Evolutionary conservation across 1,140 invertebrate genomes (phyloP).

Genomic region (Calycopis cecrops): DNA sequence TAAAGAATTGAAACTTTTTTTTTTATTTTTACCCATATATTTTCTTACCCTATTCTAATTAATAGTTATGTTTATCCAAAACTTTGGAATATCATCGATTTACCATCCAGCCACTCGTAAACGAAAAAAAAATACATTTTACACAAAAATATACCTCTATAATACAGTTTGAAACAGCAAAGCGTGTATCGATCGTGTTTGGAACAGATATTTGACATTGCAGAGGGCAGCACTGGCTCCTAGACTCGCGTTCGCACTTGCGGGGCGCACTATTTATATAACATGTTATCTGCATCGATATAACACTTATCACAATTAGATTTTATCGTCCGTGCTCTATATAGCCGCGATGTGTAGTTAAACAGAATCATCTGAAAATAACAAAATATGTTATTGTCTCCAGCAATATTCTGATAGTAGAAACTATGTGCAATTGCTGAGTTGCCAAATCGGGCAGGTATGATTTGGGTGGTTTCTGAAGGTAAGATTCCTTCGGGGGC

Average conservation of each 20-base stretch:
- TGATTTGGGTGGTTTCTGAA: too few relatives aligned
- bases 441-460: too few relatives aligned
- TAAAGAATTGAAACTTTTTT: constrained; percentile 1
- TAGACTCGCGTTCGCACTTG: constrained; percentile 30
- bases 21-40: constrained; percentile 2
- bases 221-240: constrained; percentile 29
- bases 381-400: constrained; percentile 15
- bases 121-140: background rate
- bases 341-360: constrained; percentile 51
- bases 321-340: constrained; percentile 68
- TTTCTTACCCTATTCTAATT: constrained; percentile 2
- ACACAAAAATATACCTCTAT: constrained; percentile 7
- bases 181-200: background rate
- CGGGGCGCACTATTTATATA: constrained; percentile 52
- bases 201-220: constrained; percentile 20
- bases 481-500: too few relatives aligned
- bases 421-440: too few relatives aligned
- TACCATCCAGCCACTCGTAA: constrained; percentile 2
- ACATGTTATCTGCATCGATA: constrained; percentile 51
- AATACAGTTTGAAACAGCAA: background rate
- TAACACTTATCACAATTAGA: constrained; percentile 70
- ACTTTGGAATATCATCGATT: background rate
- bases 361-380: constrained; percentile 63
- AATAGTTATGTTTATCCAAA: background rate
- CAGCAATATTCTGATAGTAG: background rate